phyloP scores from a whole-genome alignment of 2,797 vertebrate genomes.

The Mycteria americana region DNA sequence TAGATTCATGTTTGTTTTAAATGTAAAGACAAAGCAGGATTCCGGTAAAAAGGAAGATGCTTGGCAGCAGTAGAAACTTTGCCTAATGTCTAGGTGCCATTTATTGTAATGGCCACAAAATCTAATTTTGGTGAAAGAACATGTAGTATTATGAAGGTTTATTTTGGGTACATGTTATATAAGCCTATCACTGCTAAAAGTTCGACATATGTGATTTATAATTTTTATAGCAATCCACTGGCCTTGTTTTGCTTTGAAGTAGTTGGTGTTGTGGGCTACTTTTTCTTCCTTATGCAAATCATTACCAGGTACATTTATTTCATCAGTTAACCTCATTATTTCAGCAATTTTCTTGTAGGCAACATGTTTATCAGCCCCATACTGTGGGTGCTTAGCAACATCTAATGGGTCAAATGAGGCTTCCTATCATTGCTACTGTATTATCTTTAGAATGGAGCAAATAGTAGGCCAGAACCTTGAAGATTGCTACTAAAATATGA shows the following conservation, averaged over 20 bases:
- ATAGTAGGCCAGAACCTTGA: background rate
- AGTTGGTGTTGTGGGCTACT: background rate
- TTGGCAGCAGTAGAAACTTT: background rate
- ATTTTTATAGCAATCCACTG: background rate
- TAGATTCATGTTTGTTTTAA: background rate
- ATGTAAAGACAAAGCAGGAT: background rate
- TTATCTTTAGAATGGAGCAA: background rate
- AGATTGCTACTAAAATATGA: background rate
- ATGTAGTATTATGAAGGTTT: background rate
- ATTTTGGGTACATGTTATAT: background rate
- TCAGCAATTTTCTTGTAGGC: background rate
- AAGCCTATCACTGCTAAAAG: background rate
- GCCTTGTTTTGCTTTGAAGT: background rate
- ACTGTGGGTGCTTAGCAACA: background rate
- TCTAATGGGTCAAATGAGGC: background rate
- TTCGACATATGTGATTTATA: background rate
- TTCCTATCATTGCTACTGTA: background rate
- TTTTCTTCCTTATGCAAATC: background rate
- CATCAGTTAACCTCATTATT: background rate
- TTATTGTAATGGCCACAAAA: background rate
- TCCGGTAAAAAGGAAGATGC: background rate
- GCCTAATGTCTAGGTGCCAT: background rate
- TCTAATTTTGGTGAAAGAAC: background rate
- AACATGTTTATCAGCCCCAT: background rate
- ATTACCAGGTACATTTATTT: background rate